Percentiles rank a stretch among this genome's conserved stretches.
Evolutionary conservation across 1,140 invertebrate species (phyloP).

Genomic region (Lamellibrachia luymesi): DNA sequence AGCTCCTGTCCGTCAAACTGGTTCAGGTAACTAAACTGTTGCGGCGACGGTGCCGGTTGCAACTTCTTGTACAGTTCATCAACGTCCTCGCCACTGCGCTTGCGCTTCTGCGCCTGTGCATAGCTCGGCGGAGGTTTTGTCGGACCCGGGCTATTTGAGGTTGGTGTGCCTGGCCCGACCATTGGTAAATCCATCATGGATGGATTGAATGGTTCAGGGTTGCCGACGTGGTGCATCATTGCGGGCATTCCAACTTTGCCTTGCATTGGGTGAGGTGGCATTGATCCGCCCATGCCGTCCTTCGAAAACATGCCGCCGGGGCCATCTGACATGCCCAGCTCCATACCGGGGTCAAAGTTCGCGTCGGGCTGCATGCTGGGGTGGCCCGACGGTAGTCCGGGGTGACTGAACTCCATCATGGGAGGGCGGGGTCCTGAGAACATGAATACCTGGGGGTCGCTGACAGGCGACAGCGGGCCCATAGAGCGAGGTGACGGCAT

Average conservation of each 20-base stretch:
- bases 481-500: slow-evolving; percentile 38
- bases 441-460: slow-evolving; percentile 41
- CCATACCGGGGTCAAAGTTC: slow-evolving; percentile 13
- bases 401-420: background rate
- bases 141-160: slow-evolving; percentile 19
- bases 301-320: slow-evolving; percentile 32
- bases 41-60: slow-evolving; percentile 93
- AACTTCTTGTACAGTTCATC: slow-evolving; percentile 66
- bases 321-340: slow-evolving; percentile 24
- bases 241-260: slow-evolving; percentile 21
- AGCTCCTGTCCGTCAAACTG: slow-evolving; percentile 94
- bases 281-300: slow-evolving; percentile 30
- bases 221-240: slow-evolving; percentile 46
- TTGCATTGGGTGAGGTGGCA: slow-evolving; percentile 27
- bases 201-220: slow-evolving; percentile 52
- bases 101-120: slow-evolving; percentile 51
- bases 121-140: slow-evolving; percentile 53
- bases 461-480: slow-evolving; percentile 39
- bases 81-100: slow-evolving; percentile 42
- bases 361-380: slow-evolving; percentile 61
- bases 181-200: slow-evolving; percentile 30
- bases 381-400: slow-evolving; percentile 57
- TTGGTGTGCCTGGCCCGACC: slow-evolving; percentile 32
- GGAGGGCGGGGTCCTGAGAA: slow-evolving; percentile 63
- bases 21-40: slow-evolving; percentile 93